These are phyloP conservation scores for Chelonus formosanus DNA, from an alignment of 2,888 invertebrate species.

Conservation along the genomic window DNA sequence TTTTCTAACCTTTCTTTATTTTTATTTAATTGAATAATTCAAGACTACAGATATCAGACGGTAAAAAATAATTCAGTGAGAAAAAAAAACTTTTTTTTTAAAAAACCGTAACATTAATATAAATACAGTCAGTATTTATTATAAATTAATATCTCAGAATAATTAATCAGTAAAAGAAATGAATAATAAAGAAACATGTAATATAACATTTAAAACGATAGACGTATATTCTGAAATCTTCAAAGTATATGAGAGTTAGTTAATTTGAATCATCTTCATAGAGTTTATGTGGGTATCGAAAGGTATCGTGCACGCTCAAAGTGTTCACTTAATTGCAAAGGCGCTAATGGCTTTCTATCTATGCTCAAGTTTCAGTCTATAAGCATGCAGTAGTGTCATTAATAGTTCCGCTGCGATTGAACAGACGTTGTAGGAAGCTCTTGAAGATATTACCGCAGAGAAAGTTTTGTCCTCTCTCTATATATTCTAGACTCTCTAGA, in stretches of 20 bases:
- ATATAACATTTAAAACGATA: not conserved
- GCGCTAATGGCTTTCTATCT: constrained; percentile 52
- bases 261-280: constrained; percentile 18
- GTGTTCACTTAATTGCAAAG: constrained; percentile 56
- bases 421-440: constrained; percentile 22
- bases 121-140: too few relatives aligned
- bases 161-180: too few relatives aligned
- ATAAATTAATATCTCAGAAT: too few relatives aligned
- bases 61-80: too few relatives aligned
- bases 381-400: constrained; percentile 39
- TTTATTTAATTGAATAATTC: not conserved
- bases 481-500: not conserved
- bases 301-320: constrained; percentile 43
- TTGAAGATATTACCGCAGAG: constrained; percentile 26
- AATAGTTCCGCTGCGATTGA: constrained; percentile 40
- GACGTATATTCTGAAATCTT: not conserved
- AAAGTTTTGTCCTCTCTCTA: constrained; percentile 43
- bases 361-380: constrained; percentile 28
- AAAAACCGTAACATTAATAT: too few relatives aligned
- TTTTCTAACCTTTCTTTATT: not conserved
- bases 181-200: not conserved
- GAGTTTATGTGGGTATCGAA: constrained; percentile 36
- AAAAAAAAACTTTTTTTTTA: too few relatives aligned
- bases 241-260: constrained; percentile 9
- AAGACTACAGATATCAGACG: too few relatives aligned